phyloP scores from a whole-genome alignment of 1,140 invertebrate genomes.

The Ctenoplectra terminalis region DNA sequence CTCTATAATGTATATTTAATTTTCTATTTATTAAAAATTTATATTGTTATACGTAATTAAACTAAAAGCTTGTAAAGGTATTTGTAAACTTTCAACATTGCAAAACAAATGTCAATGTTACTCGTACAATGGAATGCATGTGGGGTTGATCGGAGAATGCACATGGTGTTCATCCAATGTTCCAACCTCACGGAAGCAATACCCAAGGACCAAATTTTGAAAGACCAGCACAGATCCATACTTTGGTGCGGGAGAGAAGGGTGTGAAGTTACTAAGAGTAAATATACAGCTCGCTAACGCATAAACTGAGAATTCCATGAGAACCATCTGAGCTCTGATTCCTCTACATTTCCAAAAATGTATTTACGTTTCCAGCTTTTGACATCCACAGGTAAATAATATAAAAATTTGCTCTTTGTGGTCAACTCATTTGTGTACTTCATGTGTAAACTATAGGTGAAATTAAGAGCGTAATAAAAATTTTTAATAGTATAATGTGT shows the following conservation, averaged over 20 bases:
- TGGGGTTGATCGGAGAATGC: constrained; percentile 72
- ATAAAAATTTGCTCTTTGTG: constrained; percentile 81
- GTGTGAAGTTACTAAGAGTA: constrained; percentile 80
- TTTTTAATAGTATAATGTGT: too few species aligned
- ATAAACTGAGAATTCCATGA: constrained; percentile 81
- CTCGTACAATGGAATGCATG: constrained; percentile 68
- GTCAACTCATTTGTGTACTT: constrained; percentile 71
- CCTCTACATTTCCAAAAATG: constrained; percentile 83
- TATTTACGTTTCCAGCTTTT: constrained; percentile 83
- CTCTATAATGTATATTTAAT: background rate
- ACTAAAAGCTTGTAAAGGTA: background rate
- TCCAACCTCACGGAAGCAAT: constrained; percentile 75
- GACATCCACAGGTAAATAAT: constrained; percentile 80
- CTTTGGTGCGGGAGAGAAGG: constrained; percentile 83
- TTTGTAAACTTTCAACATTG: constrained; percentile 65
- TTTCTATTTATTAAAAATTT: background rate
- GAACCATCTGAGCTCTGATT: constrained; percentile 83
- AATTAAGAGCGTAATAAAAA: constrained; percentile 44
- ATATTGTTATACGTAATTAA: background rate
- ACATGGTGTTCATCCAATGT: constrained; percentile 71
- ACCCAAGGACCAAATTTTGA: constrained; percentile 75
- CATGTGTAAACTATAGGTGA: constrained; percentile 66
- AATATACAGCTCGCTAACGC: constrained; percentile 78
- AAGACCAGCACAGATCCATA: constrained; percentile 81
- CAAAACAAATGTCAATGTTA: constrained; percentile 71